phyloP scores from a whole-genome alignment of 2,888 invertebrate genomes.

The Ceramica pisi region DNA sequence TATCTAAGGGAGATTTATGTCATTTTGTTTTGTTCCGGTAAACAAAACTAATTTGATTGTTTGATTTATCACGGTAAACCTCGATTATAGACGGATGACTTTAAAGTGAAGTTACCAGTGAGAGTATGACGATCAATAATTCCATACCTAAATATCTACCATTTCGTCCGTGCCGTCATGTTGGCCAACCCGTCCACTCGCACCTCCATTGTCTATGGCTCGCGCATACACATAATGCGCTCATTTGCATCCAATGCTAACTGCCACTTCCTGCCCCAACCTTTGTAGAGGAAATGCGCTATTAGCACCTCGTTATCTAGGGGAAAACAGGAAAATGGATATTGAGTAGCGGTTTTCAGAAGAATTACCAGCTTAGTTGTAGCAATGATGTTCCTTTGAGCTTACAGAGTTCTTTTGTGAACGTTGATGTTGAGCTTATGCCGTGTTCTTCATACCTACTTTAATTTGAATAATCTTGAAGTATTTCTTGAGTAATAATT shows the following conservation, averaged over 20 bases:
- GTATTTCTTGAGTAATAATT: background rate
- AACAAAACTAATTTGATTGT: constrained; percentile 14
- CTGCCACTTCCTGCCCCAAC: constrained; percentile 60
- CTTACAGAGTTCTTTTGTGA: constrained; percentile 10
- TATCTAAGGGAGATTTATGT: constrained; percentile 26
- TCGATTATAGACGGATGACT: background rate
- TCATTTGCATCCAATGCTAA: constrained; percentile 66
- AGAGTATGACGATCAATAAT: no score
- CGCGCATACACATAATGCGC: constrained; percentile 43
- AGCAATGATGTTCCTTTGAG: constrained; percentile 2
- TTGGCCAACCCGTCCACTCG: constrained; percentile 39
- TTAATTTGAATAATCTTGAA: background rate
- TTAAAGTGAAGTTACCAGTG: background rate
- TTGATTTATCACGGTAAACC: constrained; percentile 13
- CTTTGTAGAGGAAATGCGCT: constrained; percentile 53
- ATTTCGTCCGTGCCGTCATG: constrained; percentile 36
- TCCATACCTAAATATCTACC: background rate
- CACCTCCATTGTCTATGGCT: constrained; percentile 58
- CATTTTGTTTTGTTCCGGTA: constrained; percentile 17
- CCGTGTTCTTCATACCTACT: background rate
- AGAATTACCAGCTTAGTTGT: background rate
- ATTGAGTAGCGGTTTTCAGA: constrained; percentile 22
- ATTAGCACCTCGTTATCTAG: constrained; percentile 41
- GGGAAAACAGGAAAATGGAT: constrained; percentile 43
- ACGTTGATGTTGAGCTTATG: background rate